Conservation (phyloP, 2,113 vertebrate genomes). For the Nothoprocta pentlandii region DNA sequence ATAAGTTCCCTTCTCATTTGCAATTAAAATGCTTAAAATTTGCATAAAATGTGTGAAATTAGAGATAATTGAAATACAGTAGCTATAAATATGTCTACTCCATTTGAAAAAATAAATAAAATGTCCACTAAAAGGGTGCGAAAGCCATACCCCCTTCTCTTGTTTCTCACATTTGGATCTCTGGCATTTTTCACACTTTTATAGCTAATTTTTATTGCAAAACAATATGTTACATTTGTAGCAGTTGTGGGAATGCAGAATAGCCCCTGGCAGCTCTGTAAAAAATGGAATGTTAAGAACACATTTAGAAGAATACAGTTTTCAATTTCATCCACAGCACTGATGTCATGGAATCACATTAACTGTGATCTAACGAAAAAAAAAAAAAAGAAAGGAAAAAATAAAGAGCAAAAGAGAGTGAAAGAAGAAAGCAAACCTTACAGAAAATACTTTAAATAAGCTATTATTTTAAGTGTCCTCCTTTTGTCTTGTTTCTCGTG, state of each 20-base stretch:
- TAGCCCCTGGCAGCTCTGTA: constrained; percentile 70
- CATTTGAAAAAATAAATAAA: constrained; percentile 83
- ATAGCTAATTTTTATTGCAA: constrained; percentile 81
- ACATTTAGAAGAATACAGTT: constrained; percentile 71
- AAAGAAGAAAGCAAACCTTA: neutral
- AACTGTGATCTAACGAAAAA: constrained; percentile 50
- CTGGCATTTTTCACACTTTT: constrained; percentile 80
- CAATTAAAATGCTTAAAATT: constrained; percentile 81
- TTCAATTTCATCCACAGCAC: constrained; percentile 60
- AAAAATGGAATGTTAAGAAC: constrained; percentile 68
- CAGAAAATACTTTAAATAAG: constrained; percentile 31
- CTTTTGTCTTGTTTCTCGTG: neutral
- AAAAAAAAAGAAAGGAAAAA: neutral
- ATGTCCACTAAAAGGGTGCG: constrained; percentile 80
- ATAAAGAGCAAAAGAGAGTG: neutral
- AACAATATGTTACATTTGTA: constrained; percentile 77
- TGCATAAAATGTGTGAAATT: constrained; percentile 86
- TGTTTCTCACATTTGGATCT: constrained; percentile 72
- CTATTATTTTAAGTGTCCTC: constrained; percentile 15
- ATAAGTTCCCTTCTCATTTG: constrained; percentile 81
- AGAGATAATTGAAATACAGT: constrained; percentile 84
- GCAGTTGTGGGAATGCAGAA: constrained; percentile 70
- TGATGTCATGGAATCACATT: constrained; percentile 64
- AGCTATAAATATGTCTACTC: constrained; percentile 80
- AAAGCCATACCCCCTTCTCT: constrained; percentile 59